Evolutionary conservation across 2,888 invertebrate genomes (phyloP).

Genomic region (Carterocephalus palaemon): DNA sequence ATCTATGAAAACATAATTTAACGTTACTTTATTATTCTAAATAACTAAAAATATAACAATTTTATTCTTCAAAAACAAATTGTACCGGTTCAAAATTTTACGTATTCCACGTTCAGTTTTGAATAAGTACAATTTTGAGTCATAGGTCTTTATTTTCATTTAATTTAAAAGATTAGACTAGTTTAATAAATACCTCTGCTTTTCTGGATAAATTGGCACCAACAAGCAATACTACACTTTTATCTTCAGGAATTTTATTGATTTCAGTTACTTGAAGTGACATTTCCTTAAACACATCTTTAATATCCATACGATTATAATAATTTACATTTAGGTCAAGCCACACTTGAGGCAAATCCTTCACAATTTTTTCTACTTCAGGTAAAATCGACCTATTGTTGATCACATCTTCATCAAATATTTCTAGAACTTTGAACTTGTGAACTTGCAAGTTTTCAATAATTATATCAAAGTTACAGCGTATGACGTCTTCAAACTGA

Average conservation of each 20-base stretch:
- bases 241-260: not conserved
- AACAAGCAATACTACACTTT: slow-evolving; percentile 1
- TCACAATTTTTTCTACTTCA: slow-evolving; percentile 4
- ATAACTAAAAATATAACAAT: too few species aligned
- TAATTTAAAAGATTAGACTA: too few species aligned
- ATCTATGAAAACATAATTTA: not conserved
- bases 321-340: not conserved
- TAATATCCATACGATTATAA: slow-evolving; percentile 3
- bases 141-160: too few species aligned
- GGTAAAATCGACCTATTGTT: not conserved
- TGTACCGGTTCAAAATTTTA: too few species aligned
- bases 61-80: too few species aligned
- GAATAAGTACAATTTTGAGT: too few species aligned
- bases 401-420: slow-evolving; percentile 4
- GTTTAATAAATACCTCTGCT: slow-evolving; percentile 3
- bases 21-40: too few species aligned
- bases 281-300: not conserved
- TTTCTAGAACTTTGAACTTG: slow-evolving; percentile 11
- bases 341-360: slow-evolving; percentile 1
- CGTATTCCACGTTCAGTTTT: too few species aligned
- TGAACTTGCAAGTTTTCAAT: slow-evolving; percentile 12
- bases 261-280: slow-evolving; percentile 1
- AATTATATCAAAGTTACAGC: not conserved
- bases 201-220: not conserved
- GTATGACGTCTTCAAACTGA: slow-evolving; percentile 13